Conservation (phyloP, 2,888 invertebrate species). For the Cataglyphis livida region DNA sequence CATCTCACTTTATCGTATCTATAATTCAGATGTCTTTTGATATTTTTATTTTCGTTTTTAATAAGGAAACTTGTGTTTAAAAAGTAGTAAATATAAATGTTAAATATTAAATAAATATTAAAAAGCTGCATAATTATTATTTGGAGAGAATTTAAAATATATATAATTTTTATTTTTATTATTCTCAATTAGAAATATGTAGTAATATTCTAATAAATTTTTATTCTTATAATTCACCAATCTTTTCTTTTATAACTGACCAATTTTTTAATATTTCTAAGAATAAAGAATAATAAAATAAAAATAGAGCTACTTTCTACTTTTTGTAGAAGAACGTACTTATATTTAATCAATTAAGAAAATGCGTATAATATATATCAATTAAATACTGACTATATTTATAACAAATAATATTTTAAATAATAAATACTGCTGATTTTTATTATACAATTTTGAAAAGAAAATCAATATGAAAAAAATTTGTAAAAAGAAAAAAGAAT, state of each 20-base stretch:
- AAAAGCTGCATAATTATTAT: not conserved
- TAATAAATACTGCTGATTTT: not conserved
- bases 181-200: not conserved
- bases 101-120: too few species aligned
- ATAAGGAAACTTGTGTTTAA: not conserved
- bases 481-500: not conserved
- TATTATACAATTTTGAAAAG: not conserved
- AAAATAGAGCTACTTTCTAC: not conserved
- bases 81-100: not conserved
- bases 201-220: not conserved
- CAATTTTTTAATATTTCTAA: not conserved
- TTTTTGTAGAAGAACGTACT: not conserved
- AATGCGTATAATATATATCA: too few species aligned
- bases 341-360: not conserved
- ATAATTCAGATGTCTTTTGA: not conserved
- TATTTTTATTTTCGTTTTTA: constrained; percentile 1
- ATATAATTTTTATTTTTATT: not conserved
- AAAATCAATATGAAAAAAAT: not conserved
- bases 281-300: not conserved
- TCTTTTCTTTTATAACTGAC: not conserved
- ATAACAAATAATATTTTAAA: not conserved
- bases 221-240: not conserved
- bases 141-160: too few species aligned
- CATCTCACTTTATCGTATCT: not conserved
- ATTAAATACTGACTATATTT: not conserved